A percentile compares a stretch with the other conserved stretches of the same genome.
These are phyloP conservation scores for Prionchulus punctatus DNA, from an alignment of 2,888 invertebrate species.

Conservation along the genomic window DNA sequence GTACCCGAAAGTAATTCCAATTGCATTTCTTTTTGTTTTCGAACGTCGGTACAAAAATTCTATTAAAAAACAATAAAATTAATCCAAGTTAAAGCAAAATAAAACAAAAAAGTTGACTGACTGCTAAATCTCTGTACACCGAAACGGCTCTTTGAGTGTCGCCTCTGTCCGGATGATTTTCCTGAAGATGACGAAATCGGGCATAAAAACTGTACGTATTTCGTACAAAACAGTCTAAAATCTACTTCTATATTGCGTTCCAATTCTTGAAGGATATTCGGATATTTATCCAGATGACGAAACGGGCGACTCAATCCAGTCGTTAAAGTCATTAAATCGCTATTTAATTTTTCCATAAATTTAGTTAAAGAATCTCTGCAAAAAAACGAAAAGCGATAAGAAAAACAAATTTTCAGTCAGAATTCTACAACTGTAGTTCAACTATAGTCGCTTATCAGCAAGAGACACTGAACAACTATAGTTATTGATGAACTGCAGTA, in stretches of 20 bases:
- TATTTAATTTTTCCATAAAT: conserved; percentile 73
- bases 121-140: conserved; percentile 84
- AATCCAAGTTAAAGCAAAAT: background rate
- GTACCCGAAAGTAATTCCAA: conserved; percentile 81
- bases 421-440: background rate
- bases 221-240: too few relatives aligned
- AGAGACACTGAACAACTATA: background rate
- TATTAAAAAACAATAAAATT: conserved; percentile 32
- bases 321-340: conserved; percentile 72
- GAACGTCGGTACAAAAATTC: conserved; percentile 66
- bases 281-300: conserved; percentile 80
- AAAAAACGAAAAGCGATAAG: background rate
- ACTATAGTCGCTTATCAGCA: too few relatives aligned
- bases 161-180: conserved; percentile 82
- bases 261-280: conserved; percentile 65
- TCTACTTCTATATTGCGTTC: conserved; percentile 71
- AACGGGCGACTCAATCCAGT: conserved; percentile 87
- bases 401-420: background rate
- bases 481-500: conserved; percentile 33
- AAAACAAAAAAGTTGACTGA: conserved; percentile 40
- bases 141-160: conserved; percentile 86
- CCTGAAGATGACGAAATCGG: conserved; percentile 35
- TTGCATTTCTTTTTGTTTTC: conserved; percentile 86
- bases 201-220: too few relatives aligned
- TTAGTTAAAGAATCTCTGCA: conserved; percentile 59